Percentiles rank a stretch among this genome's conserved stretches.
Evolutionary conservation across 2,113 vertebrate genomes (phyloP).

Genomic region (Fulmarus glacialis): DNA sequence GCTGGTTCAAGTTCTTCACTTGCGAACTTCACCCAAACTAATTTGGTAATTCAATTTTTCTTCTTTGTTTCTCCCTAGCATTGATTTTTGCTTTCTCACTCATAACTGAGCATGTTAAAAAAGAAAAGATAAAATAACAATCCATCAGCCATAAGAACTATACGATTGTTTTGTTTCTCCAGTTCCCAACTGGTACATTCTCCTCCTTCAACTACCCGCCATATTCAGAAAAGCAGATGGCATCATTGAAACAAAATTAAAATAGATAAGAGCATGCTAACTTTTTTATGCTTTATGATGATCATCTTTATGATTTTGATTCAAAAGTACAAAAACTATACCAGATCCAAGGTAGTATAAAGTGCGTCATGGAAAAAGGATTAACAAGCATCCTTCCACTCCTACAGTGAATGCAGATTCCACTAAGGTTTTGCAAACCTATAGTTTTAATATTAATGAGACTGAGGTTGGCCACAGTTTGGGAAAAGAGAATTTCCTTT

Average conservation of each 20-base stretch:
- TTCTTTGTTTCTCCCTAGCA: neutral
- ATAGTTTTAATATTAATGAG: neutral
- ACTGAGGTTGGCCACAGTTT: neutral
- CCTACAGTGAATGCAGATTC: neutral
- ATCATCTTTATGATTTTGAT: conserved; percentile 21
- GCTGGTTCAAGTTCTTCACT: neutral
- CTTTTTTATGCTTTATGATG: neutral
- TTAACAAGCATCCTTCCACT: neutral
- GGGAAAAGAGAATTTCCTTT: neutral
- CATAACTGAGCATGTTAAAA: neutral
- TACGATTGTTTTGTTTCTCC: neutral
- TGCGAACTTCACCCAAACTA: neutral
- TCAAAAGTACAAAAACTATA: neutral
- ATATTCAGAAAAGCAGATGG: conserved; percentile 45
- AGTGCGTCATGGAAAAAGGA: neutral
- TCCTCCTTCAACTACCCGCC: neutral
- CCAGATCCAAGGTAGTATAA: neutral
- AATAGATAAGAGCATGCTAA: conserved; percentile 31
- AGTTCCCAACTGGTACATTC: neutral
- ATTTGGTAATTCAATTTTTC: neutral
- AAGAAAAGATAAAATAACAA: neutral
- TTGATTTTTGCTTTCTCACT: neutral
- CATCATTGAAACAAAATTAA: conserved; percentile 49
- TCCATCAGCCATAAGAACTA: neutral
- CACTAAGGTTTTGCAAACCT: neutral